phyloP scores from a whole-genome alignment of 2,113 vertebrate species.

The Heterochromis multidens region DNA sequence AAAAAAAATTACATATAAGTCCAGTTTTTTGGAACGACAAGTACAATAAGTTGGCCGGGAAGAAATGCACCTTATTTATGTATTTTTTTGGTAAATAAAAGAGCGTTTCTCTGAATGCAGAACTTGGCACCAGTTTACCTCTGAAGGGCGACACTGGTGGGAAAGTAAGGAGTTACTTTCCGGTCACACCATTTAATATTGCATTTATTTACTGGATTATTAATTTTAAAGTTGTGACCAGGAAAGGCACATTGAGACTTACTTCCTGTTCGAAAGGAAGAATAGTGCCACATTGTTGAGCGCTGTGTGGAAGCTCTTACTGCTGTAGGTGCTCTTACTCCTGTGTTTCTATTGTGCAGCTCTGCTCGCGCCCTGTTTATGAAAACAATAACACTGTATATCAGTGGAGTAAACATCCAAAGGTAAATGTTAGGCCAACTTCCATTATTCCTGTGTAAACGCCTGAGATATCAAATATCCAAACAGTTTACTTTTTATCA shows the following conservation, averaged over 20 bases:
- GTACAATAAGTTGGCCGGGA: background rate
- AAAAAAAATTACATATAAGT: background rate
- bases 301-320: background rate
- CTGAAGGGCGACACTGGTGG: conserved; percentile 47
- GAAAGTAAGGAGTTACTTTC: conserved; percentile 67
- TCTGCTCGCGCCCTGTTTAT: conserved; percentile 42
- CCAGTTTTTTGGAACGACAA: background rate
- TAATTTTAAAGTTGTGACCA: conserved; percentile 64
- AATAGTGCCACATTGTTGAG: conserved; percentile 64
- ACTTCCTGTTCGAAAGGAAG: conserved; percentile 70
- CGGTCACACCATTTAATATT: conserved; percentile 79
- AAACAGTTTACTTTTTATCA: conserved; percentile 30
- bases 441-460: conserved; percentile 33
- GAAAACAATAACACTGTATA: conserved; percentile 55
- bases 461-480: conserved; percentile 37
- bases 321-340: conserved; percentile 40
- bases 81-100: conserved; percentile 17
- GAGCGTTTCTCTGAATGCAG: background rate
- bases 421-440: conserved; percentile 52
- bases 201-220: conserved; percentile 79
- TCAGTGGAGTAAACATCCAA: conserved; percentile 39
- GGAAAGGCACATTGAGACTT: conserved; percentile 73
- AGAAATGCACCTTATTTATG: background rate
- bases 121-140: background rate
- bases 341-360: conserved; percentile 31